Evolutionary conservation across 2,888 invertebrate species (phyloP).

Genomic region (Leptinotarsa tumamoca): DNA sequence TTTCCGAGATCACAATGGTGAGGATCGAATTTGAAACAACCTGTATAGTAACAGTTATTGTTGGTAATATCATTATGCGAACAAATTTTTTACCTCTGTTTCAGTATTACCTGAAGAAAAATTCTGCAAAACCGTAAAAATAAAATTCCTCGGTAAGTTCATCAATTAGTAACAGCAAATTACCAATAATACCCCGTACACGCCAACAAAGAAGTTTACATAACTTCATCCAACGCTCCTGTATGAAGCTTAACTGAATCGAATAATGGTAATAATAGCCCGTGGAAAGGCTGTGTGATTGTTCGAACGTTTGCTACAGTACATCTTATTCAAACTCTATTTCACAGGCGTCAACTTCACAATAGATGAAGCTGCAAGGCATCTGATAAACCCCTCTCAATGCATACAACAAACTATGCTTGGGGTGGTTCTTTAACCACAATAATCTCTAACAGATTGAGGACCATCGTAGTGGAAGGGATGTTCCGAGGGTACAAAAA

Average conservation of each 20-base stretch:
- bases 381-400: conserved; percentile 55
- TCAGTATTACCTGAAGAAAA: neutral
- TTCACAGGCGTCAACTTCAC: conserved; percentile 62
- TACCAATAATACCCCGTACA: neutral
- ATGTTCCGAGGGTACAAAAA: conserved; percentile 17
- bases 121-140: neutral
- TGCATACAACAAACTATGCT: conserved; percentile 20
- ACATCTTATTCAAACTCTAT: conserved; percentile 56
- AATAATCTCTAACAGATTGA: conserved; percentile 49
- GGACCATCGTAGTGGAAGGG: conserved; percentile 38
- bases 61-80: neutral
- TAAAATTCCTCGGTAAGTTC: neutral
- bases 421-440: conserved; percentile 32
- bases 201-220: conserved; percentile 19
- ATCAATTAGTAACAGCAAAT: conserved; percentile 18
- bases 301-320: conserved; percentile 53
- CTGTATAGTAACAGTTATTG: too few relatives aligned
- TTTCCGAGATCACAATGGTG: too few relatives aligned
- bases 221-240: conserved; percentile 20
- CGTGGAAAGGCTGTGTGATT: conserved; percentile 51
- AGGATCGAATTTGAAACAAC: too few relatives aligned
- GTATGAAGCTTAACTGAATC: conserved; percentile 38
- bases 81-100: neutral
- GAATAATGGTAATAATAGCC: conserved; percentile 48
- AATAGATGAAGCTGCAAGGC: conserved; percentile 57